phyloP scores from a whole-genome alignment of 2,888 invertebrate species.

The Ceriagrion tenellum region DNA sequence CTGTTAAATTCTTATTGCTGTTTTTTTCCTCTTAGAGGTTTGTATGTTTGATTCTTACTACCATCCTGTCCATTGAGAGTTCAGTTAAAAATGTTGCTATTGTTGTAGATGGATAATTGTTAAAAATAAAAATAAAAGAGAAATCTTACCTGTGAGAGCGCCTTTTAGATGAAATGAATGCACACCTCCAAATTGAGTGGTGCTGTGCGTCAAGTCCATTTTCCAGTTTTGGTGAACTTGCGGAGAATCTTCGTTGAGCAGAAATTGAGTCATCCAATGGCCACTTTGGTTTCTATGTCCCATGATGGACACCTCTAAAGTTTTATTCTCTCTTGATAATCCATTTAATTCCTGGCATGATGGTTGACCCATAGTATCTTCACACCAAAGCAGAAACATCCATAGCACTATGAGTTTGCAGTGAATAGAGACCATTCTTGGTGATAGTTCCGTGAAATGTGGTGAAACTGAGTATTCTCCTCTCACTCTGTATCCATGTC shows the following conservation, averaged over 20 bases:
- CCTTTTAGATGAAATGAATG: neutral
- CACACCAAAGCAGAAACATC: neutral
- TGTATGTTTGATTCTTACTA: too few species aligned
- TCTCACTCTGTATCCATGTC: neutral
- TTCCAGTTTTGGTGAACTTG: constrained; percentile 6
- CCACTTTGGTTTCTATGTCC: constrained; percentile 15
- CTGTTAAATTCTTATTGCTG: too few species aligned
- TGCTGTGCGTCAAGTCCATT: constrained; percentile 10
- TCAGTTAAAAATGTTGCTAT: too few species aligned
- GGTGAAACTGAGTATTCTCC: neutral
- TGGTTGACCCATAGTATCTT: neutral
- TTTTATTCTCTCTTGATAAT: neutral
- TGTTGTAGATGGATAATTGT: too few species aligned
- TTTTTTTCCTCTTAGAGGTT: too few species aligned
- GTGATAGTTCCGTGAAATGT: neutral
- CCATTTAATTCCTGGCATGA: neutral
- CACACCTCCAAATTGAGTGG: neutral
- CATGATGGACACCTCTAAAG: neutral
- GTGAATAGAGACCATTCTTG: neutral
- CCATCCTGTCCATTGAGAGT: too few species aligned
- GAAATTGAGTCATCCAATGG: constrained; percentile 27
- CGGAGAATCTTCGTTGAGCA: neutral
- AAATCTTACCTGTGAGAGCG: neutral
- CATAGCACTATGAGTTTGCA: neutral
- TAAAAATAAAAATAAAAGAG: too few species aligned